phyloP scores from a whole-genome alignment of 2,888 invertebrate species.

The Agapostemon virescens region DNA sequence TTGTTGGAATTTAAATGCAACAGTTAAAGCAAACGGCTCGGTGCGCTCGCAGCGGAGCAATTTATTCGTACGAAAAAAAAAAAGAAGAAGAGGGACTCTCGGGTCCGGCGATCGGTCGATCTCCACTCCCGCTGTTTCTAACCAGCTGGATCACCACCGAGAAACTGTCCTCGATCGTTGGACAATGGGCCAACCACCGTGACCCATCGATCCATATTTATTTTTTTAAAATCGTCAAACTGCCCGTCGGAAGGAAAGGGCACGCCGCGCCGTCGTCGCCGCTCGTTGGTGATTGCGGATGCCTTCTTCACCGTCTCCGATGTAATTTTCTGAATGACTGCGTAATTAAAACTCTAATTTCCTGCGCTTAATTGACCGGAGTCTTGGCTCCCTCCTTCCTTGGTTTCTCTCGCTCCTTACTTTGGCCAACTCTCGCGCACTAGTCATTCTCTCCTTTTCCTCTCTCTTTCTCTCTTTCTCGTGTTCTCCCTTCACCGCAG shows the following conservation, averaged over 20 bases:
- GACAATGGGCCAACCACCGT: not conserved
- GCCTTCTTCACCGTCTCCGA: slow-evolving; percentile 78
- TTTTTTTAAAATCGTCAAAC: slow-evolving; percentile 53
- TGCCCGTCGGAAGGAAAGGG: slow-evolving; percentile 49
- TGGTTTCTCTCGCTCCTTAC: slow-evolving; percentile 49
- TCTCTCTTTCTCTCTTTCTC: slow-evolving; percentile 16
- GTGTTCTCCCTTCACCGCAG: slow-evolving; percentile 12
- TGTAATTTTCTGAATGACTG: slow-evolving; percentile 81
- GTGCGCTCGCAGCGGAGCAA: slow-evolving; percentile 16
- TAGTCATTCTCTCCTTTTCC: slow-evolving; percentile 28
- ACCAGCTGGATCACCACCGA: not conserved
- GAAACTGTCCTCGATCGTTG: slow-evolving; percentile 9
- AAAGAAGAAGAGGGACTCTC: too few species aligned
- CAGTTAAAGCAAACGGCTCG: slow-evolving; percentile 41
- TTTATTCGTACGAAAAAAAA: slow-evolving; percentile 35
- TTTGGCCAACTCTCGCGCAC: slow-evolving; percentile 51
- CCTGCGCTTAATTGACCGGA: slow-evolving; percentile 81
- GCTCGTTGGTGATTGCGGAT: slow-evolving; percentile 69
- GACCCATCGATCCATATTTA: slow-evolving; percentile 36
- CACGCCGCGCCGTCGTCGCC: slow-evolving; percentile 51
- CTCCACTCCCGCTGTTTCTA: not conserved
- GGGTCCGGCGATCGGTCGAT: not conserved
- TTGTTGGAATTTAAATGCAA: slow-evolving; percentile 46
- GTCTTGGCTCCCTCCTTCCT: slow-evolving; percentile 74
- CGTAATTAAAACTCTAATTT: slow-evolving; percentile 81